Percentiles rank a stretch among this genome's conserved stretches.
Conservation (phyloP, 2,888 invertebrate genomes). For the Melipona beecheii region DNA sequence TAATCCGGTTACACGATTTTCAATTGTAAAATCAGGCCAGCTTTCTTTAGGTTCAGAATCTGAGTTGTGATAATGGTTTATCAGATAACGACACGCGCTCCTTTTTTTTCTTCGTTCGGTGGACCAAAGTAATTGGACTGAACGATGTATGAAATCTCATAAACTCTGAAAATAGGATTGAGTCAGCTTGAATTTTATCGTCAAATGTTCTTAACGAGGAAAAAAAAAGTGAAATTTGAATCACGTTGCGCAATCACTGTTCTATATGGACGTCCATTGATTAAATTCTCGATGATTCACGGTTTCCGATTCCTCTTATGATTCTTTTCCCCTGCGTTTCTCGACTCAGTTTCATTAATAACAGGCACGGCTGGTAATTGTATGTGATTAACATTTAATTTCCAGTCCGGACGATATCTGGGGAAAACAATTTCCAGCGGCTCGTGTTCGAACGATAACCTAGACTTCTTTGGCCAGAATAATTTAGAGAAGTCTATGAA, state of each 20-base stretch:
- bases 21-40: neutral
- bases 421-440: neutral
- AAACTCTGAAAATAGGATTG: neutral
- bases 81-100: conserved; percentile 12
- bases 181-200: conserved; percentile 19
- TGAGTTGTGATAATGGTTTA: neutral
- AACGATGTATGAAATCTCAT: neutral
- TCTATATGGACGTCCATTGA: neutral
- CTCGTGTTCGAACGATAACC: neutral
- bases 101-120: neutral
- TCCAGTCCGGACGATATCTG: neutral
- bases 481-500: neutral
- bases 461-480: neutral
- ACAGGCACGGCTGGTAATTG: conserved; percentile 6
- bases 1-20: neutral
- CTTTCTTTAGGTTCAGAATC: neutral
- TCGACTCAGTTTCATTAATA: neutral
- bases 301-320: conserved; percentile 2
- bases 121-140: conserved; percentile 1
- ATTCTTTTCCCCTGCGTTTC: neutral
- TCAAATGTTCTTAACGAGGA: neutral
- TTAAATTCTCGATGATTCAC: conserved; percentile 14
- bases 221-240: conserved; percentile 12
- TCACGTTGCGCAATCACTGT: conserved; percentile 24
- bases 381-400: conserved; percentile 32